phyloP scores from a whole-genome alignment of 2,797 vertebrate species.

The Pangasius larnaudii region DNA sequence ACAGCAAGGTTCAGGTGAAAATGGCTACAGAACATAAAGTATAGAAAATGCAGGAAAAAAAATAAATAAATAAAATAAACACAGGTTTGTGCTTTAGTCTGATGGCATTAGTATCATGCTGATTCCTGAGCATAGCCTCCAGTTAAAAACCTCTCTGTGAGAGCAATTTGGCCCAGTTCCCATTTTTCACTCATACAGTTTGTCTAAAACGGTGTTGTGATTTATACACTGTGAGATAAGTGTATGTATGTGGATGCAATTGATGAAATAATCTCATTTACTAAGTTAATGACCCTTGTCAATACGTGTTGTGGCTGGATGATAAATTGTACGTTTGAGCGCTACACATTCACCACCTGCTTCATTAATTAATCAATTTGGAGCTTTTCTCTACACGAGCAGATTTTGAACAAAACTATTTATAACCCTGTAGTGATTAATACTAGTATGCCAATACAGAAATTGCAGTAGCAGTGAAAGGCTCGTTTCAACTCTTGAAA shows the following conservation, averaged over 20 bases:
- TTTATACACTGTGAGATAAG: slow-evolving; percentile 23
- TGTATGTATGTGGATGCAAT: slow-evolving; percentile 7
- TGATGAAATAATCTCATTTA: slow-evolving; percentile 47
- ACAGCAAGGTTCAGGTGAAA: slow-evolving; percentile 48
- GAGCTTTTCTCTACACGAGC: slow-evolving; percentile 3
- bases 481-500: slow-evolving; percentile 8
- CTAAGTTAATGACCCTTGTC: slow-evolving; percentile 38
- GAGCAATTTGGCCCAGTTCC: neutral
- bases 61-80: slow-evolving; percentile 13
- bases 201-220: neutral
- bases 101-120: neutral
- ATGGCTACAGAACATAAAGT: slow-evolving; percentile 8
- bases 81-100: neutral
- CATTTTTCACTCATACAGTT: neutral
- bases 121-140: neutral
- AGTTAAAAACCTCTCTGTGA: slow-evolving; percentile 18
- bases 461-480: neutral
- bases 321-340: slow-evolving; percentile 36
- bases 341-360: slow-evolving; percentile 29
- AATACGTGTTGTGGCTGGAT: slow-evolving; percentile 19
- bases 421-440: slow-evolving; percentile 26
- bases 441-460: slow-evolving; percentile 4
- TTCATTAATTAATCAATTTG: slow-evolving; percentile 43
- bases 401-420: slow-evolving; percentile 43
- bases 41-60: neutral